phyloP scores from a whole-genome alignment of 2,888 invertebrate species.

The Teleiodes luculella region DNA sequence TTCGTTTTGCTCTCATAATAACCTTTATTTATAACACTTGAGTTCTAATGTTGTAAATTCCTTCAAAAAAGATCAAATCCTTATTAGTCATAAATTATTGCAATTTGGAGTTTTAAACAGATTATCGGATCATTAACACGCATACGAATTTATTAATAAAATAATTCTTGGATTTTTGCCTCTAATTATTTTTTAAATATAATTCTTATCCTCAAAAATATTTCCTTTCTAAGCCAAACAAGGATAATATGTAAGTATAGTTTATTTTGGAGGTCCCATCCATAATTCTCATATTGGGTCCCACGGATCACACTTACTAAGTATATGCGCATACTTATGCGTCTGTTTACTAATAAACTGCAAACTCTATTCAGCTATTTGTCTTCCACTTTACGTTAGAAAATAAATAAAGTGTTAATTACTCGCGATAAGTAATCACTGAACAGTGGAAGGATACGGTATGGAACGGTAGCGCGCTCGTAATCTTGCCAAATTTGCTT shows the following conservation, averaged over 20 bases:
- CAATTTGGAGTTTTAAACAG: constrained; percentile 6
- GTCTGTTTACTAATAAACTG: too few relatives aligned
- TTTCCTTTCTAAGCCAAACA: too few relatives aligned
- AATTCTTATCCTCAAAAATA: too few relatives aligned
- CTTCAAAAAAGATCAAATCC: background rate
- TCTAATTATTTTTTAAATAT: too few relatives aligned
- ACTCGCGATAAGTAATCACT: background rate
- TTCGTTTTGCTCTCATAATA: constrained; percentile 6
- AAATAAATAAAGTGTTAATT: background rate
- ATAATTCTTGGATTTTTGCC: too few relatives aligned
- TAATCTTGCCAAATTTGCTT: constrained; percentile 67
- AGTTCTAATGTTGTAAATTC: background rate
- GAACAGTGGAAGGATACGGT: background rate
- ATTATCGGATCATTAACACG: constrained; percentile 6
- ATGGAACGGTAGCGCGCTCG: constrained; percentile 21
- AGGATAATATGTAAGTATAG: too few relatives aligned
- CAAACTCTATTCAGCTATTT: too few relatives aligned
- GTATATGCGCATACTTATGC: too few relatives aligned
- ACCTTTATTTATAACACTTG: background rate
- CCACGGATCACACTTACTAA: too few relatives aligned
- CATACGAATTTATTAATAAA: too few relatives aligned
- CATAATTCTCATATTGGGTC: too few relatives aligned
- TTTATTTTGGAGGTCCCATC: too few relatives aligned
- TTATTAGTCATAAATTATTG: constrained; percentile 9
- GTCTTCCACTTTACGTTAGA: background rate